Base-by-base conservation (phyloP, 2,888 invertebrate species). In the Himalopsyche anomala region DNA sequence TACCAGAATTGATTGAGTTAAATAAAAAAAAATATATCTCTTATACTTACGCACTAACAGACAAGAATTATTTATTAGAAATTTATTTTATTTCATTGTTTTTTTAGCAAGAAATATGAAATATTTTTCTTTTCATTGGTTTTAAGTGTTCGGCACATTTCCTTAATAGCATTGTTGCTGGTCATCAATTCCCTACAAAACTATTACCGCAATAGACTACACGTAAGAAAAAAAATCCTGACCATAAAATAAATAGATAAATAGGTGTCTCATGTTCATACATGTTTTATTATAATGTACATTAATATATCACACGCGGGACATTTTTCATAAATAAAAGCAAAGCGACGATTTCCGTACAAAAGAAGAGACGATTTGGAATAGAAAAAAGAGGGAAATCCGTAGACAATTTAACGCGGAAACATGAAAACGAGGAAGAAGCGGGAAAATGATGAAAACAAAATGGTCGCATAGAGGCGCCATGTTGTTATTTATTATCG, bases 391-490 rank as follows among this genome's bases (percentile, higher is more conserved):
- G 51, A 51, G 15, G 36, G 12, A 74, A 74, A 74, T 74, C 74
- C 74, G 38, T 36, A 15, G 28, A 74, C 28, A 36, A 74, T 74
- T 74, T 36, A 74, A 36, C 74, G 74, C 74, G 74, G 74, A 5
- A 28, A 74, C 74, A 74, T 11, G 62, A 28, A 62, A 19, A 62
- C 62, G 19, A 74, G 19, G 74, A 36, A 36, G 36, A 74, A 36
- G 74, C 74, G 74, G 74, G 74, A 74, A 74, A 36, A 74, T 74
- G 74, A 74, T 74, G 74, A 36, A 74, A 74, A 74, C 74, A 74
- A 74, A 74, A 74, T 74, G 74, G 74, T 74, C 74, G 74, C 74
- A 15, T 38, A 5, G 36, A 74, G 74, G 74, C 74, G 74, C 74
- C 74, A 74, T 74, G 36, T 74, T 74, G 74, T 74, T 74, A 74